Evolutionary conservation across 2,888 invertebrate species (phyloP).

Genomic region (Panopea generosa): DNA sequence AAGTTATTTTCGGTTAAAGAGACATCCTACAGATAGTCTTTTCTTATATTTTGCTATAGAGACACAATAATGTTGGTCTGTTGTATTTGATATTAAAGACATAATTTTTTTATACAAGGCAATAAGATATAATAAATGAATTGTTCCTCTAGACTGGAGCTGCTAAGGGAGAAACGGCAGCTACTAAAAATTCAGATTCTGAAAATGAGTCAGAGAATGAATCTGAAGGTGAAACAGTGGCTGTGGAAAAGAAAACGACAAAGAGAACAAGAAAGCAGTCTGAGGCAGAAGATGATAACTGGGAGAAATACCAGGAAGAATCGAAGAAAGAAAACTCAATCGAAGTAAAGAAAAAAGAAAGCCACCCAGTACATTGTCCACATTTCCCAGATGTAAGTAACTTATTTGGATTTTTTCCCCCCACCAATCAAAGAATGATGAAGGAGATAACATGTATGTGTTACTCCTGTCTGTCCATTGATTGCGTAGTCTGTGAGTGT

Average conservation of each 20-base stretch:
- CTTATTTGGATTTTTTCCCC: background rate
- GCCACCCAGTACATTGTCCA: constrained; percentile 99
- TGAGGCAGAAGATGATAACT: constrained; percentile 92
- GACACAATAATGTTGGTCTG: too few relatives aligned
- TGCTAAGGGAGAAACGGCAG: background rate
- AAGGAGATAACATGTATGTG: too few relatives aligned
- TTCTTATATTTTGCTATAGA: too few relatives aligned
- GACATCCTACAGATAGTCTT: too few relatives aligned
- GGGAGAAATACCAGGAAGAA: constrained; percentile 96
- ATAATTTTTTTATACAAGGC: too few relatives aligned
- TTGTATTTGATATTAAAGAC: too few relatives aligned
- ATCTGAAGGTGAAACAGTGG: constrained; percentile 59
- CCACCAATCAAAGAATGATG: too few relatives aligned
- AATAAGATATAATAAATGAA: too few relatives aligned
- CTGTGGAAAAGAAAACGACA: constrained; percentile 43
- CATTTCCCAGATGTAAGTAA: constrained; percentile 93
- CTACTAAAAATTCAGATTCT: constrained; percentile 9
- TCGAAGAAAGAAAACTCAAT: constrained; percentile 91
- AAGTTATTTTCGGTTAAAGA: too few relatives aligned
- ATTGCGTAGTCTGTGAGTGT: too few relatives aligned
- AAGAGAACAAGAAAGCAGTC: constrained; percentile 39
- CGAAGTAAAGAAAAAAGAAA: constrained; percentile 96
- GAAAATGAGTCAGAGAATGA: constrained; percentile 65
- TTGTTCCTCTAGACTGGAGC: too few relatives aligned
- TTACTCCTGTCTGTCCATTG: too few relatives aligned